A percentile compares a stretch with the other conserved stretches of the same genome.
phyloP scores from a whole-genome alignment of 1,140 invertebrate species.

The Drosophila truncata region DNA sequence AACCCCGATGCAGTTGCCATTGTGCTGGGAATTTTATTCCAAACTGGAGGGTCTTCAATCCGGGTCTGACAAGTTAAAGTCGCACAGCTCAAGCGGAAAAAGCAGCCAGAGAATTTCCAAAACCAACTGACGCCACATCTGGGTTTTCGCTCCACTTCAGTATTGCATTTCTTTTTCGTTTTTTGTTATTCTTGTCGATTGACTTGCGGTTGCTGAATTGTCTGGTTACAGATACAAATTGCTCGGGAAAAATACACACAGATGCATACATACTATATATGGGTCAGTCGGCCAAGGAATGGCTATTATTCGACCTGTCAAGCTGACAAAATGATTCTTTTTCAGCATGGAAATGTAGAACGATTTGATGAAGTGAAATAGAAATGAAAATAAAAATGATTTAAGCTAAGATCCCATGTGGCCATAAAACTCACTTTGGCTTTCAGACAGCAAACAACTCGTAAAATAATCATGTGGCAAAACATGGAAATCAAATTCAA shows the following conservation, averaged over 20 bases:
- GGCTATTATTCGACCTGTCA: conserved; percentile 25
- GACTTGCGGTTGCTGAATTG: conserved; percentile 37
- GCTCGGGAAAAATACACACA: conserved; percentile 10
- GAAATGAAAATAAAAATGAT: conserved; percentile 2
- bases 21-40: neutral
- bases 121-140: conserved; percentile 41
- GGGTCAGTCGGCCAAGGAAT: conserved; percentile 36
- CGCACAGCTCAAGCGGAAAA: conserved; percentile 28
- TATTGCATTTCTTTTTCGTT: conserved; percentile 16
- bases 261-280: conserved; percentile 5
- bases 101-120: conserved; percentile 12
- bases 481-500: neutral
- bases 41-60: conserved; percentile 2
- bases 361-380: conserved; percentile 11
- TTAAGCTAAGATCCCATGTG: neutral
- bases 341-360: neutral
- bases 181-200: conserved; percentile 41
- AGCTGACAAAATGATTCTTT: conserved; percentile 25
- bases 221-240: conserved; percentile 24
- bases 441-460: neutral
- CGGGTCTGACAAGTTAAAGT: conserved; percentile 26
- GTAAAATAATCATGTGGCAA: neutral
- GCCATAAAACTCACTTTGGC: conserved; percentile 6
- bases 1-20: conserved; percentile 9
- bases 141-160: conserved; percentile 18